phyloP scores from a whole-genome alignment of 2,888 invertebrate species.

The Meteorus colon region DNA sequence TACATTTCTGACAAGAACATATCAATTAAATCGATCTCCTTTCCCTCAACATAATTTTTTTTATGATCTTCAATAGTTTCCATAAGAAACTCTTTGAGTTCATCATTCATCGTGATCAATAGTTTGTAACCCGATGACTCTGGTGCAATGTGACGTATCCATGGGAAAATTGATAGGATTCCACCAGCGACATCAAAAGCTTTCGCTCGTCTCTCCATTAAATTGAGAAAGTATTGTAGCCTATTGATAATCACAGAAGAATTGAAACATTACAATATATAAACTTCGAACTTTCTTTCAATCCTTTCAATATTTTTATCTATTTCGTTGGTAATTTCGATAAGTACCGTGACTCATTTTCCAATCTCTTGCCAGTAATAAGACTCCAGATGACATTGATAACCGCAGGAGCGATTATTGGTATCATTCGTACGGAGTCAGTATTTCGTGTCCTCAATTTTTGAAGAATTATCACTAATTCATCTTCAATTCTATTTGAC shows the following conservation, averaged over 20 bases:
- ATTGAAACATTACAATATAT: not conserved
- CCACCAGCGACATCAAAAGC: constrained; percentile 77
- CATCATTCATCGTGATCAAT: constrained; percentile 75
- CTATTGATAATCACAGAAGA: constrained; percentile 52
- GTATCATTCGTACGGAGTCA: constrained; percentile 58
- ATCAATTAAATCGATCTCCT: constrained; percentile 78
- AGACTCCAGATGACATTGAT: constrained; percentile 81
- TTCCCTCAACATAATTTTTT: constrained; percentile 71
- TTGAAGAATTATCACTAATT: constrained; percentile 73
- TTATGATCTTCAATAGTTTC: constrained; percentile 77
- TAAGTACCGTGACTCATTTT: constrained; percentile 55
- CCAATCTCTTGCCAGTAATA: constrained; percentile 73
- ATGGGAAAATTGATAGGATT: constrained; percentile 77
- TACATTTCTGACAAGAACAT: constrained; percentile 79
- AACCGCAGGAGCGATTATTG: constrained; percentile 76
- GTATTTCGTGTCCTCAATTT: constrained; percentile 62
- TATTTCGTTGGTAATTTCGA: constrained; percentile 30
- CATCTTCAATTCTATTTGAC: constrained; percentile 76
- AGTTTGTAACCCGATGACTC: constrained; percentile 78
- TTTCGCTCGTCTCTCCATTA: constrained; percentile 64
- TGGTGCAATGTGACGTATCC: constrained; percentile 79
- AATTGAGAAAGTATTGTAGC: constrained; percentile 58
- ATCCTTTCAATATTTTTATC: not conserved
- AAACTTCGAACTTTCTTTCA: not conserved
- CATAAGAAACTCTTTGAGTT: constrained; percentile 76